phyloP scores from a whole-genome alignment of 2,113 vertebrate genomes.

The Epinephelus cyanopodus region DNA sequence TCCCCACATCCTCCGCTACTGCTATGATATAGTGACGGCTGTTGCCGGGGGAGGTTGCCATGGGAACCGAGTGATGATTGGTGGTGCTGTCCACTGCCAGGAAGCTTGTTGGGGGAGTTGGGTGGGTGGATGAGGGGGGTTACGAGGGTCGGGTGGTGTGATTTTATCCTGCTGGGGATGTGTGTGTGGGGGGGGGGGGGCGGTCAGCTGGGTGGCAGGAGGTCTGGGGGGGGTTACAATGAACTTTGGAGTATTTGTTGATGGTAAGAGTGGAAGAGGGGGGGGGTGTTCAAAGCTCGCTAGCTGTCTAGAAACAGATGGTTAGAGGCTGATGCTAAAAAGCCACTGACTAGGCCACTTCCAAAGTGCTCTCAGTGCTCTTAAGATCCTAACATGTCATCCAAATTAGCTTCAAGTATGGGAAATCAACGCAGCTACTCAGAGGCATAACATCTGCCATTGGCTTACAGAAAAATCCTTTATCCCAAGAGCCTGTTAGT shows the following conservation, averaged over 20 bases:
- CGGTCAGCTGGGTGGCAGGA: conserved; percentile 68
- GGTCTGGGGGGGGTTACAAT: conserved; percentile 61
- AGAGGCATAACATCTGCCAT: conserved; percentile 24
- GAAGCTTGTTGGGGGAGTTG: conserved; percentile 87
- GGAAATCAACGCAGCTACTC: neutral
- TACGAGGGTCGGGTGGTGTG: conserved; percentile 53
- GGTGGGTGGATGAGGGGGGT: conserved; percentile 82
- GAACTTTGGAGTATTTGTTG: conserved; percentile 74
- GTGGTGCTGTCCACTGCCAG: conserved; percentile 90
- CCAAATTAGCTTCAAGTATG: conserved; percentile 36
- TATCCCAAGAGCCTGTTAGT: neutral
- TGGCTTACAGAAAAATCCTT: conserved; percentile 31
- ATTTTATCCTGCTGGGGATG: conserved; percentile 66
- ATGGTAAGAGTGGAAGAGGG: conserved; percentile 8
- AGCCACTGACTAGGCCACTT: conserved; percentile 51
- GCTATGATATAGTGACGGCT: conserved; percentile 94
- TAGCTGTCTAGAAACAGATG: conserved; percentile 69
- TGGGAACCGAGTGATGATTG: conserved; percentile 93
- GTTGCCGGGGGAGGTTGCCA: conserved; percentile 93
- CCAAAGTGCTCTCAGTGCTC: conserved; percentile 50
- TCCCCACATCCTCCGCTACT: conserved; percentile 67
- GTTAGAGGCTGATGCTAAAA: conserved; percentile 62
- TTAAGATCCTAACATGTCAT: conserved; percentile 33
- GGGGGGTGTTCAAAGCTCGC: conserved; percentile 27
- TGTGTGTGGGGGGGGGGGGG: conserved; percentile 24